Percentiles rank a stretch among this genome's conserved stretches.
Conservation (phyloP, 2,113 vertebrate genomes). For the Corvus moneduloides region DNA sequence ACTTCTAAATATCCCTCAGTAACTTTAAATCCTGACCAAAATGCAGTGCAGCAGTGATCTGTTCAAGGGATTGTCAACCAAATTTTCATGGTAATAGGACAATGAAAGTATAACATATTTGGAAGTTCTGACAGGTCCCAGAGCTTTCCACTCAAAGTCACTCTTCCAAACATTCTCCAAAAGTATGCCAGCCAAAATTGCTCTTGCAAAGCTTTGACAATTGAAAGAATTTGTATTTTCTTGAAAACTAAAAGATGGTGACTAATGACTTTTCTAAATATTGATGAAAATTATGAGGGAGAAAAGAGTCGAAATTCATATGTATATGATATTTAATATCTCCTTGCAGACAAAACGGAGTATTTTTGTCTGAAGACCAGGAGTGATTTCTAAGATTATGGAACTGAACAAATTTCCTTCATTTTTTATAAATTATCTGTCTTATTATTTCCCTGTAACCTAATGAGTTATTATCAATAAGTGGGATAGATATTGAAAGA, state of each 20-base stretch:
- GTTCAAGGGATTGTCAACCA: background rate
- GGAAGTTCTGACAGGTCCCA: background rate
- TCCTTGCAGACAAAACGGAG: background rate
- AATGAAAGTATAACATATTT: rapidly evolving
- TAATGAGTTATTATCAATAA: background rate
- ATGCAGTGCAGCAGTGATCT: background rate
- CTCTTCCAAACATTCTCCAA: background rate
- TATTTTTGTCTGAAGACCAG: background rate
- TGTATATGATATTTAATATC: background rate
- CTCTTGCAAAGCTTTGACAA: background rate
- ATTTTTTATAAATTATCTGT: background rate
- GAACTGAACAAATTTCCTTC: background rate
- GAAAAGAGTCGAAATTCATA: background rate
- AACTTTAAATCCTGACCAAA: background rate
- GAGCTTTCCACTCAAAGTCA: background rate
- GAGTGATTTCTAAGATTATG: background rate
- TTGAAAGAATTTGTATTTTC: background rate
- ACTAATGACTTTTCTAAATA: background rate
- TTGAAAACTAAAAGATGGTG: background rate
- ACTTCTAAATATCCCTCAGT: background rate
- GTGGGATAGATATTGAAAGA: background rate
- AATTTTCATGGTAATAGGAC: background rate
- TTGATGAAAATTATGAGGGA: background rate
- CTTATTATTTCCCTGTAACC: background rate
- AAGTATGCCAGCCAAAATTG: background rate